Base-by-base conservation (phyloP, 2,797 vertebrate genomes). In the Microctenopoma steveboyesi region DNA sequence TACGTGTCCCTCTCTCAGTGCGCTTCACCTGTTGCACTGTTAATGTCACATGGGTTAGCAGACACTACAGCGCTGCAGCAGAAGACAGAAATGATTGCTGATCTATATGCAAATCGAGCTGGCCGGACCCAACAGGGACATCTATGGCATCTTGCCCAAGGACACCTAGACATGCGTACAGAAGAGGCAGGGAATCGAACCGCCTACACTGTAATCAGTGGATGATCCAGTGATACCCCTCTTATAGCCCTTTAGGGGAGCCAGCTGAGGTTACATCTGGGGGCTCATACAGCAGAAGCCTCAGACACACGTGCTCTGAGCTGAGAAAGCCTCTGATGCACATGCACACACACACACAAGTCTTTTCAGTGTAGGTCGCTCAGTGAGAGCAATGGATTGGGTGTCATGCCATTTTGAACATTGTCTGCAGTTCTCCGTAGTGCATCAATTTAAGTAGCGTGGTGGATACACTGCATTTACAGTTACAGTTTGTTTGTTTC, bases 1-100 rank as follows among this genome's bases (percentile, higher is more conserved):
- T 66, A 71, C 70, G 59, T 47, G 55, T 63, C 15, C 59, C 15
- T 46, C 47, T 75, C 57, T 43, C 18, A 22, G 48, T 67, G 68
- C 9, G 10, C 64, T 56, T 78, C 56, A 84, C 74, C 74, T 82
- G 70, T 60, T 66, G 43, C 55, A 64, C 59, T 15, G 53, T 53
- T 52, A 62, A 75, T 43, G 42, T 5, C 18, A 25, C 39, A 35
- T 4, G 9, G 45, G 16, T 9, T n/a, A 8, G 4, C 14, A 39
- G 11, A 56, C 13, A 54, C 64, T 46, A 48, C 46, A 51, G 14
- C 35, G 16, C 45, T n/a, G 45, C 10, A 40, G 45, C 30, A 11
- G 25, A 7, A 0, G 13, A 2, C 35, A 30, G 51, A 64, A 35
- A 16, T 7, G 53, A n/a, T 11, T 14, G 7, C 4, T 27, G 59